Evolutionary conservation across 92 coral and sea anemone genomes (phyloP).

Genomic region (Porites divaricata): DNA sequence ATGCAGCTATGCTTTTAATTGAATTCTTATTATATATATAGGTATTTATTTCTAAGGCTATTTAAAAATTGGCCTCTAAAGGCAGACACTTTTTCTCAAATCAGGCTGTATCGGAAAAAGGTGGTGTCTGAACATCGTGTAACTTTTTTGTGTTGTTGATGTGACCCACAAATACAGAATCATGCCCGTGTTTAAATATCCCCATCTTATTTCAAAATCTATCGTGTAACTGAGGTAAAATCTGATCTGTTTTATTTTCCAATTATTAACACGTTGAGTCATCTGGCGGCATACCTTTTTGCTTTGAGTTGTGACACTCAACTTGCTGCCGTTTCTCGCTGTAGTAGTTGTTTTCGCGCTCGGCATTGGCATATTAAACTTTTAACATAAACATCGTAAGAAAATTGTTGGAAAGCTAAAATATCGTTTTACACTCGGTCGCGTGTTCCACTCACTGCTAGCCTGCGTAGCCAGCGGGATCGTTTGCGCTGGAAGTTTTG

Average conservation of each 20-base stretch:
- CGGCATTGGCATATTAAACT: background rate
- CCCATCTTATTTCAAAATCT: too few species aligned
- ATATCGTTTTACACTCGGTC: background rate
- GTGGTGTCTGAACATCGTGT: background rate
- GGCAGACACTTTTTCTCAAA: background rate
- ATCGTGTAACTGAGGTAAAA: too few species aligned
- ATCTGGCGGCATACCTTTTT: too few species aligned
- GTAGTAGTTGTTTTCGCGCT: too few species aligned
- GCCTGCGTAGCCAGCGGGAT: too few species aligned
- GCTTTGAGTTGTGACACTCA: too few species aligned
- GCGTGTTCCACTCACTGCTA: too few species aligned
- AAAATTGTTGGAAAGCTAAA: constrained; percentile 17
- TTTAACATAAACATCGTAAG: background rate
- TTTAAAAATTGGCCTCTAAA: constrained; percentile 16
- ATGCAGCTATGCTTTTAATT: background rate
- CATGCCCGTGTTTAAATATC: background rate
- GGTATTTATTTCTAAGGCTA: constrained; percentile 11
- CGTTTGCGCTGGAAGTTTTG: too few species aligned
- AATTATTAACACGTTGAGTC: too few species aligned
- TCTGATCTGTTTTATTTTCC: too few species aligned
- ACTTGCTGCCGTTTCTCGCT: too few species aligned
- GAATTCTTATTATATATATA: background rate
- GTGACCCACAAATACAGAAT: background rate
- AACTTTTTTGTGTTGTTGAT: background rate
- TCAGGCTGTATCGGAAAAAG: background rate